Base-by-base conservation (phyloP, 1,140 invertebrate genomes). In the Meloidogyne floridensis region DNA sequence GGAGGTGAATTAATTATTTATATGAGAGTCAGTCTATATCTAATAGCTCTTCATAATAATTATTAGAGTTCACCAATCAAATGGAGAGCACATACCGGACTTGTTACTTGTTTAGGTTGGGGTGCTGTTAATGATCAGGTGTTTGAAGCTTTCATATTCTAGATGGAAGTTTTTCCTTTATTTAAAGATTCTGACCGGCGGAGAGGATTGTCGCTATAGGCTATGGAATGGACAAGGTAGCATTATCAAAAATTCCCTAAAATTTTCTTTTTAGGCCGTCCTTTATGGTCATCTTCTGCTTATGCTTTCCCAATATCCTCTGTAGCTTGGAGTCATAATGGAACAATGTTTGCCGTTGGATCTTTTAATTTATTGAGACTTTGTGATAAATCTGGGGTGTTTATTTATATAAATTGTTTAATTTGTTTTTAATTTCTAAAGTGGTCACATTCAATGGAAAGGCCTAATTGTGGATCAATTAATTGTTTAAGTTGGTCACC, bases 81-180 rank as follows among this genome's bases (percentile, higher is more conserved):
- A 95, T 98, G 97, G 96, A 95, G 95, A 90, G 97, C 95, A 32
- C 97, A 99, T 91, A 96, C 98, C 85, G 95, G 95, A 8, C 88
- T 98, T 2, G 94, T 98, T 83, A 91, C 98, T 20, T 93, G 93
- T 77, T 92, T 95, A 2, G 93, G 94, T 74, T 99, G 97, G 96
- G 96, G 94, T 90, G 92, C 93, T 2, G 94, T 94, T 74, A 94
- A 94, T 85, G 94, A 94, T 86, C 91, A 96, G 6, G 32, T 51
- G 11, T 42, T 72, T n/a, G 15, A 65, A 6, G 43, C 2, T 47
- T 47, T 47, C 6, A 47, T n/a, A n/a, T n/a, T n/a, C n/a, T n/a
- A 47, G 43, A 3, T 47, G 43, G 6, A 47, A 3, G 6, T 47
- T 47, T 47, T 47, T 47, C 43, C 43, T n/a, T n/a, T n/a, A n/a